Percentiles rank a stretch among this genome's conserved stretches.
Evolutionary conservation across 2,113 vertebrate species (phyloP).

Genomic region (Burhinus oedicnemus): DNA sequence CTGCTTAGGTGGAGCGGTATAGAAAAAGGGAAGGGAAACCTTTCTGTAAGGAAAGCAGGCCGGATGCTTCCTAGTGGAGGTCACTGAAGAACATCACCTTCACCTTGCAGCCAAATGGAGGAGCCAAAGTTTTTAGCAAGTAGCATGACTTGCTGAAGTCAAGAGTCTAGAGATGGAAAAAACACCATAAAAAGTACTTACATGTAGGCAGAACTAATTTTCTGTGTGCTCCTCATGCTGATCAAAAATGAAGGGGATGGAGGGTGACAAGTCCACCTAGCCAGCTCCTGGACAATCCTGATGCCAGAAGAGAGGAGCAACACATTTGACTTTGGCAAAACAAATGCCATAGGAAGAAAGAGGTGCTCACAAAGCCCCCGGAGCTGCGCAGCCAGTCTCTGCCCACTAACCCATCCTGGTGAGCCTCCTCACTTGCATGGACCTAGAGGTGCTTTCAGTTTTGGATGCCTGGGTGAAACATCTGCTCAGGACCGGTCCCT

Average conservation of each 20-base stretch:
- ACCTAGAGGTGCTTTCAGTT: neutral
- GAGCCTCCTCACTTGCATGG: neutral
- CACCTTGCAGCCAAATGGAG: neutral
- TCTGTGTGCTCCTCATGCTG: neutral
- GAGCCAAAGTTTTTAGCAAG: neutral
- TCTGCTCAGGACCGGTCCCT: rapidly evolving
- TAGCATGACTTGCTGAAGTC: neutral
- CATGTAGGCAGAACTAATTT: neutral
- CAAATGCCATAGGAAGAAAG: neutral
- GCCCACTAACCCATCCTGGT: rapidly evolving
- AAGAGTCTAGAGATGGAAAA: neutral
- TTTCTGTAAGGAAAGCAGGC: neutral
- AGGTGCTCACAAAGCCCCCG: neutral
- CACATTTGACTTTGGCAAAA: neutral
- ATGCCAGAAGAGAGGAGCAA: neutral
- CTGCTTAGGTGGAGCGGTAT: neutral
- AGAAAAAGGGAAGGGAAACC: neutral
- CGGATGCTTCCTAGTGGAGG: neutral
- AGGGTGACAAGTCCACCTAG: neutral
- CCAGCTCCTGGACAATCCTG: neutral
- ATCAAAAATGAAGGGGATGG: neutral
- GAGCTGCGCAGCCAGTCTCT: neutral
- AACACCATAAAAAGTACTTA: rapidly evolving
- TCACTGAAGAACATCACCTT: neutral
- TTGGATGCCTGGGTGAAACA: neutral